These are phyloP conservation scores for Geococcyx californianus DNA, from an alignment of 2,113 vertebrate species.

Conservation along the genomic window DNA sequence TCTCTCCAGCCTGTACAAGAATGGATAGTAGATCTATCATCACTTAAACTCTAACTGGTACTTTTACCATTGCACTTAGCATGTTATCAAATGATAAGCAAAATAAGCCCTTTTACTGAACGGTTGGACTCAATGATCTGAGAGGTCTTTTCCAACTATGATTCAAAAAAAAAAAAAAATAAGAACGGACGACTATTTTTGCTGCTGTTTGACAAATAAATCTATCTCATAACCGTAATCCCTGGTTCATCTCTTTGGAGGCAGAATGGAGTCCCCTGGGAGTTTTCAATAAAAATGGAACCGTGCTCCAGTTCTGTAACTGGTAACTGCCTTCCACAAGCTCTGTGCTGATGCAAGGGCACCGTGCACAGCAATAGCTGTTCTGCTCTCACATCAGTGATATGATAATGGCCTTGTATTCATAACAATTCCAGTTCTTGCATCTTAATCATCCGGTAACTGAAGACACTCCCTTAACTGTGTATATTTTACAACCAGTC, in stretches of 20 bases:
- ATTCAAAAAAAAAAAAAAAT: no score
- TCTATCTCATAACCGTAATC: background rate
- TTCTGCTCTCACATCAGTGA: background rate
- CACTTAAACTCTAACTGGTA: background rate
- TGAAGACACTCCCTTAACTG: background rate
- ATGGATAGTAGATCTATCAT: background rate
- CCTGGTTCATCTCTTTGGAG: background rate
- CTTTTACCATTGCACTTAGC: background rate
- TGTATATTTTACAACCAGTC: slow-evolving; percentile 19
- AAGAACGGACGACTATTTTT: background rate
- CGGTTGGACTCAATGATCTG: no score
- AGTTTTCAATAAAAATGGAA: background rate
- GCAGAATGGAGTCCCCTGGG: background rate
- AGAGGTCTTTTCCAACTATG: no score
- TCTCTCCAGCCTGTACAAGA: no score
- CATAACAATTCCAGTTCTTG: background rate
- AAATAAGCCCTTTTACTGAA: background rate
- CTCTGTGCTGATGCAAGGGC: background rate
- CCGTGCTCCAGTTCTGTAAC: background rate
- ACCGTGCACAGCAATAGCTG: background rate
- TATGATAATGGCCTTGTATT: background rate
- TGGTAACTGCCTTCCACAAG: background rate
- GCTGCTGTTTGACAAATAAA: background rate
- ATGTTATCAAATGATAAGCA: background rate
- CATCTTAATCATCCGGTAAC: background rate